Base-by-base conservation (phyloP, 1,140 invertebrate genomes). In the Pomacea maculata region DNA sequence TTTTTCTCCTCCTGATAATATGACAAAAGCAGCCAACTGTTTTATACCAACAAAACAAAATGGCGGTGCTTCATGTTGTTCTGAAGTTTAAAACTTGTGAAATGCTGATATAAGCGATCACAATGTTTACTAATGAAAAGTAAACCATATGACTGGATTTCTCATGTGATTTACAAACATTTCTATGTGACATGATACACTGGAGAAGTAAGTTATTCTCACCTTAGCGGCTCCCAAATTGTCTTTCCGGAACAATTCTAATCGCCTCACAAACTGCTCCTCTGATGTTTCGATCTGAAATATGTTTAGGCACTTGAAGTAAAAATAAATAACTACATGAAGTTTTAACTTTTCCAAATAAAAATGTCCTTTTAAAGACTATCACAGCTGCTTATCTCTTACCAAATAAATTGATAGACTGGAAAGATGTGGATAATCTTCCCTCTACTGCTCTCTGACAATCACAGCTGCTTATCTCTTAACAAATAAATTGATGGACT, bases 221-320 rank as follows among this genome's bases (percentile, higher is more conserved):
- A 96, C 96, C 94, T 98, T 98, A 45, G 97, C 97, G 79, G 95
- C 95, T 21, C 96, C 97, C 86, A 99, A 98, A 88, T 97, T 96
- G 85, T 97, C 95, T 90, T 98, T 98, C 76, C 98, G 93, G 92
- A 99, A 99, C 75, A 94, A 94, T 92, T 98, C 97, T 88, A 99
- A 92, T 17, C 97, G 96, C 86, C 95, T 93, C 86, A 99, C 95
- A 88, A 99, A 97, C 90, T 97, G 95, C 85, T 96, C 95, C 91
- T 96, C 95, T 15, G 97, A 96, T 82, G 95, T 94, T 78, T 96
- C 95, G 90, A 99, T 92, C 97, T 98, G 82, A 79, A 85, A 85
- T 12, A 75, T 45, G 21, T 17, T 21, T 14, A 19, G 4, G 25
- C 54, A 77, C 5, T 29, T 61, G 15, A 61, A 61, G 11, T 17